Percentiles rank a stretch among this genome's conserved stretches.
phyloP scores from a whole-genome alignment of 2,797 vertebrate species.

The Notoglanidium macrostoma region DNA sequence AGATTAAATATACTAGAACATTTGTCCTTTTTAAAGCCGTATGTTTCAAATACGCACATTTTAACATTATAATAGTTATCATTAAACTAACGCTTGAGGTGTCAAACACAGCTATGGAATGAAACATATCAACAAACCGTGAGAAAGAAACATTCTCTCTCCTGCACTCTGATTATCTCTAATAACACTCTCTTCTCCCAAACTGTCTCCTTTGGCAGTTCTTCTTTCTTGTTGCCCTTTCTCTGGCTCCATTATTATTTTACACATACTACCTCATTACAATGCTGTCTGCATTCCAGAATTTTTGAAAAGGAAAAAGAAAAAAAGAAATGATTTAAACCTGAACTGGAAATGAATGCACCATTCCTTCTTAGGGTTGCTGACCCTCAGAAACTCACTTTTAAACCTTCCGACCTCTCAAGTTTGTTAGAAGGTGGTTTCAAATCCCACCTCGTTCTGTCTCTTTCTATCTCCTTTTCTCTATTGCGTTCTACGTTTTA shows the following conservation, averaged over 20 bases:
- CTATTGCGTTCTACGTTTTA: neutral
- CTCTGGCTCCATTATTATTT: constrained; percentile 7
- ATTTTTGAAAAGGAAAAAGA: neutral
- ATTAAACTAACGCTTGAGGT: neutral
- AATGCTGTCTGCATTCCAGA: constrained; percentile 2
- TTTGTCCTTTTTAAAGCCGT: neutral
- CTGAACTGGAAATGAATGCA: neutral
- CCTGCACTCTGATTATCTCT: neutral
- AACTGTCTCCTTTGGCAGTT: neutral
- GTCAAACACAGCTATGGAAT: neutral
- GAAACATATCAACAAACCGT: neutral
- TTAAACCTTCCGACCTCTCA: neutral
- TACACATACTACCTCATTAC: constrained; percentile 27
- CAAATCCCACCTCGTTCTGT: neutral
- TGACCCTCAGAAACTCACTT: neutral
- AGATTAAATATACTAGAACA: neutral
- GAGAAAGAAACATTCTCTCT: neutral
- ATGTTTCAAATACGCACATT: neutral
- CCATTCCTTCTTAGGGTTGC: neutral
- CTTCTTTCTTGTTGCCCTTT: neutral
- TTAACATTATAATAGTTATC: neutral
- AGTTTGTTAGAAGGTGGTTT: neutral
- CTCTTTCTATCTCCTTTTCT: neutral
- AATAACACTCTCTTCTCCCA: neutral
- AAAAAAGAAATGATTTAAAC: constrained; percentile 26